Evolutionary conservation across 2,888 invertebrate species (phyloP).

Genomic region (Parascotia fuliginaria): DNA sequence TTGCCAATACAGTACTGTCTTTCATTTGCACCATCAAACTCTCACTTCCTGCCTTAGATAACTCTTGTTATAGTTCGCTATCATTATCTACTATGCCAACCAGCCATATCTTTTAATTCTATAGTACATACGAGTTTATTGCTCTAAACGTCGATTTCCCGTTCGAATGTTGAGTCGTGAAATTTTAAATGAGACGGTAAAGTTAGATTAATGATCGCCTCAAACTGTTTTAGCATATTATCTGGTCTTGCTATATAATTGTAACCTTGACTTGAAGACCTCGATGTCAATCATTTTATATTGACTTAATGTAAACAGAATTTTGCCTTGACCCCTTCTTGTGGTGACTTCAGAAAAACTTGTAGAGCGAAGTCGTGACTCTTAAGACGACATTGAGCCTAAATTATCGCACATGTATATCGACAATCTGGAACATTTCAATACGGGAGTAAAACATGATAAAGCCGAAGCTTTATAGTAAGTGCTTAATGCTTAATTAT

Average conservation of each 20-base stretch:
- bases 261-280: slow-evolving; percentile 51
- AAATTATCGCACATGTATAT: slow-evolving; percentile 40
- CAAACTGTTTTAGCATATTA: slow-evolving; percentile 29
- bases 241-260: slow-evolving; percentile 22
- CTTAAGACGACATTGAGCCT: slow-evolving; percentile 48
- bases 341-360: slow-evolving; percentile 38
- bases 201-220: slow-evolving; percentile 48
- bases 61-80: slow-evolving; percentile 47
- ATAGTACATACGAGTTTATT: slow-evolving; percentile 25
- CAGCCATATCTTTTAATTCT: slow-evolving; percentile 39
- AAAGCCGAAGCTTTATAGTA: too few species aligned
- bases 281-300: slow-evolving; percentile 56
- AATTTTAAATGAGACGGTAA: slow-evolving; percentile 67
- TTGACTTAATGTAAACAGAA: slow-evolving; percentile 54
- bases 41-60: slow-evolving; percentile 73
- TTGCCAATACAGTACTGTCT: slow-evolving; percentile 69
- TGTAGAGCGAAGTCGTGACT: slow-evolving; percentile 50
- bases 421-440: slow-evolving; percentile 32
- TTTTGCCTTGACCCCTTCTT: slow-evolving; percentile 55
- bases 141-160: slow-evolving; percentile 47
- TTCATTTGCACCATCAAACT: slow-evolving; percentile 71
- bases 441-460: slow-evolving; percentile 14
- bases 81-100: slow-evolving; percentile 35
- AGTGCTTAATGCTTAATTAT: slow-evolving; percentile 29
- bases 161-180: slow-evolving; percentile 60